Percentiles rank a stretch among this genome's conserved stretches.
Evolutionary conservation across 2,797 vertebrate species (phyloP).

Genomic region (Mionectes olivaceus): DNA sequence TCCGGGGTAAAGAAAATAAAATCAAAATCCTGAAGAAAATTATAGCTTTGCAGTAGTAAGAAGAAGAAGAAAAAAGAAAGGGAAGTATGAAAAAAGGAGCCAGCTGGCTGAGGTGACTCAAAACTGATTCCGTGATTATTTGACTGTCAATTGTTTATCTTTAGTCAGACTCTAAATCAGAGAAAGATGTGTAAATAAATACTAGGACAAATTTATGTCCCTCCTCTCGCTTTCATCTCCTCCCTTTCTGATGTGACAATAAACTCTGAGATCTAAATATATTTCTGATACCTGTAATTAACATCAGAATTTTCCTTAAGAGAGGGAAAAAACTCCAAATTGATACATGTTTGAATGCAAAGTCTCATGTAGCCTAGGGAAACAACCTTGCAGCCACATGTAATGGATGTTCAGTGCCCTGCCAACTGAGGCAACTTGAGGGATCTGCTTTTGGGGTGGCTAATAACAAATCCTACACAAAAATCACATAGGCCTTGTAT

Average conservation of each 20-base stretch:
- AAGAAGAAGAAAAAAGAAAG: not conserved
- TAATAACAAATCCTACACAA: not conserved
- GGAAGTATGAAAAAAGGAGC: not conserved
- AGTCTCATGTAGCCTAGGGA: not conserved
- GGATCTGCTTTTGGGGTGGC: not conserved
- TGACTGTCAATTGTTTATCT: not conserved
- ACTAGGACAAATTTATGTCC: not conserved
- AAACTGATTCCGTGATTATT: not conserved
- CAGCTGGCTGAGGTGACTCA: not conserved
- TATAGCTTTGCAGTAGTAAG: not conserved
- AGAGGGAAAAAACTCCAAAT: fast-evolving
- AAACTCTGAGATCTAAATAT: not conserved
- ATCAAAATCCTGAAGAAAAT: not conserved
- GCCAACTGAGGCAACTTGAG: not conserved
- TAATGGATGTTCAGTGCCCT: not conserved
- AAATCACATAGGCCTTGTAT: not conserved
- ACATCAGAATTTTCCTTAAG: not conserved
- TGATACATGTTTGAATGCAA: not conserved
- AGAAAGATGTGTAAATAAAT: not conserved
- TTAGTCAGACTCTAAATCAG: not conserved
- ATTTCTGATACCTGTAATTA: not conserved
- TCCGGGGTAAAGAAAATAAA: not conserved
- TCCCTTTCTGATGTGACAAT: not conserved
- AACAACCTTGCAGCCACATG: not conserved
- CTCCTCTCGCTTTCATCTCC: not conserved